phyloP scores from a whole-genome alignment of 2,113 vertebrate species.

The Rana temporaria region DNA sequence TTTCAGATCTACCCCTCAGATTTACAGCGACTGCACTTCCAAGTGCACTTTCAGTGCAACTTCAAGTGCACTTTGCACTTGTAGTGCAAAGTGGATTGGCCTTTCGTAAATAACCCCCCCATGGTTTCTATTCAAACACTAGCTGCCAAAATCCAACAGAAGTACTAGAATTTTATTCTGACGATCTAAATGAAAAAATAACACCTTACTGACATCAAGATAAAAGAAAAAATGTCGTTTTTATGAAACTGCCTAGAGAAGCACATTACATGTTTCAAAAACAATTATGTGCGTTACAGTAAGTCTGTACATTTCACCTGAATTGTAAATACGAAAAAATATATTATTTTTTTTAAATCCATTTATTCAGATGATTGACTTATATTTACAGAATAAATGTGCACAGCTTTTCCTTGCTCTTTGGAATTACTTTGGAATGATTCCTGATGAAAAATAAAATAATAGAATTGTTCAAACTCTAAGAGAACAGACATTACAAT shows the following conservation, averaged over 20 bases:
- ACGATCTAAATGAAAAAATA: too few species aligned
- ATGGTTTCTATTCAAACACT: too few species aligned
- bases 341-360: conserved; percentile 10
- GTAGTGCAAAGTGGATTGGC: too few species aligned
- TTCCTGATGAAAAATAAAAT: conserved; percentile 23
- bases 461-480: conserved; percentile 34
- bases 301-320: not conserved
- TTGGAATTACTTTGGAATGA: conserved; percentile 18
- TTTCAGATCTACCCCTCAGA: too few species aligned
- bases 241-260: not conserved
- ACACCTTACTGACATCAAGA: too few species aligned
- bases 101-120: too few species aligned
- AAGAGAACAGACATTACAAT: conserved; percentile 24
- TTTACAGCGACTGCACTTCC: too few species aligned
- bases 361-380: conserved; percentile 35
- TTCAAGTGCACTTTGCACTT: too few species aligned
- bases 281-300: conserved; percentile 19
- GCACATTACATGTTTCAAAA: conserved; percentile 6
- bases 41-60: too few species aligned
- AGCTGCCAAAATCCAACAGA: too few species aligned
- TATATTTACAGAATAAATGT: conserved; percentile 37
- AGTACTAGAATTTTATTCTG: too few species aligned
- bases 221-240: not conserved
- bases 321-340: not conserved
- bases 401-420: conserved; percentile 4